Evolutionary conservation across 2,888 invertebrate species (phyloP).

Genomic region (Zele albiditarsus): DNA sequence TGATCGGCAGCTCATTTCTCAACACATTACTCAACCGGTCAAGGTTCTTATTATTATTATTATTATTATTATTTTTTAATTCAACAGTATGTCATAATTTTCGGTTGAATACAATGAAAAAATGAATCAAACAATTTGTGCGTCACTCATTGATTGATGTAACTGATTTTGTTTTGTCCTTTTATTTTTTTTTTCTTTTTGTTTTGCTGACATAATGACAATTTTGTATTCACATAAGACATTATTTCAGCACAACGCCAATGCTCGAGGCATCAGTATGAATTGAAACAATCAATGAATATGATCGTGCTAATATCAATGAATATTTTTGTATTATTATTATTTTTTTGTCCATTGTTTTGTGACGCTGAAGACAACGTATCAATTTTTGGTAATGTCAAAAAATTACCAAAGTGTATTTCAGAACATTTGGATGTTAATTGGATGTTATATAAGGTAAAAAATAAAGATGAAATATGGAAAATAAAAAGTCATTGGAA

Average conservation of each 20-base stretch:
- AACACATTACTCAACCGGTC: not conserved
- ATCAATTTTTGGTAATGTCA: slow-evolving; percentile 33
- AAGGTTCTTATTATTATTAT: not conserved
- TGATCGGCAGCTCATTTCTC: not conserved
- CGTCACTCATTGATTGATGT: not conserved
- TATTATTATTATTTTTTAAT: not conserved
- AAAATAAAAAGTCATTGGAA: not conserved
- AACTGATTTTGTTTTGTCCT: not conserved
- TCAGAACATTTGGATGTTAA: slow-evolving; percentile 62
- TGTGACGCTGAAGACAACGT: slow-evolving; percentile 1
- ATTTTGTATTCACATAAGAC: not conserved
- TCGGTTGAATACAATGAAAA: not conserved
- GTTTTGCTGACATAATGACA: not conserved
- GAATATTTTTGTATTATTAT: slow-evolving; percentile 8
- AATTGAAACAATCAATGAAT: slow-evolving; percentile 22
- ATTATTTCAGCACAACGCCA: not conserved
- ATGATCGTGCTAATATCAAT: slow-evolving; percentile 27
- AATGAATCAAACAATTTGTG: not conserved
- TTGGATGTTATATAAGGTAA: slow-evolving; percentile 67
- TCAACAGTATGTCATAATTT: not conserved
- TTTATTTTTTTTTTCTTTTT: not conserved
- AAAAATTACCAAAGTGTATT: slow-evolving; percentile 55
- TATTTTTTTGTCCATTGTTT: slow-evolving; percentile 25
- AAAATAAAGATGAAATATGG: not conserved
- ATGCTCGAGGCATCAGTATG: not conserved